These are phyloP conservation scores for Epizoanthus fatuus DNA, from an alignment of 92 coral and sea anemone genomes.

Conservation along the genomic window DNA sequence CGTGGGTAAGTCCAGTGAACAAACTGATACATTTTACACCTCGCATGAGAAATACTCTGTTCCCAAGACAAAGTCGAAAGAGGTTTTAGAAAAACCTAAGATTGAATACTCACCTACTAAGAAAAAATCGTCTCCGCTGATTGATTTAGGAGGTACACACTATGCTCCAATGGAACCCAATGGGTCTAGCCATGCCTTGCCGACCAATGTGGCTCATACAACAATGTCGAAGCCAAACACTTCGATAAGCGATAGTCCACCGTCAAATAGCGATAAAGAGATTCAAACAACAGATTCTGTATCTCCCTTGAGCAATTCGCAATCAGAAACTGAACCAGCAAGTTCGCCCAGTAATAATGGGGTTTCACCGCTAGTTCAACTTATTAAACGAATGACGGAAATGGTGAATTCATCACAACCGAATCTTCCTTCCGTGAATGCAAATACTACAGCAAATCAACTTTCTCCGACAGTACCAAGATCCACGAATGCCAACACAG, in stretches of 20 bases:
- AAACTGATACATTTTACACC: not conserved
- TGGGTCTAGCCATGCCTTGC: not conserved
- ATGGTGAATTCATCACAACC: not conserved
- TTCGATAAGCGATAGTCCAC: not conserved
- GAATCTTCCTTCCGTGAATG: too few species aligned
- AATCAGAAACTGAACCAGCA: not conserved
- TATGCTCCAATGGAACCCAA: constrained; percentile 11
- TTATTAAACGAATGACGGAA: constrained; percentile 37
- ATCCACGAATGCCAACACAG: not conserved
- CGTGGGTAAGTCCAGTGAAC: not conserved
- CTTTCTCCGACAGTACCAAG: not conserved
- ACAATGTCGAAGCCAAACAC: not conserved
- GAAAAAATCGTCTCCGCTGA: not conserved
- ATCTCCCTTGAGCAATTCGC: not conserved
- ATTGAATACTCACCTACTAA: not conserved
- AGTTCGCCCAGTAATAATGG: not conserved
- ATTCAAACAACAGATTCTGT: not conserved
- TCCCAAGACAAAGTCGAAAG: not conserved
- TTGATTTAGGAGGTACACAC: constrained; percentile 27
- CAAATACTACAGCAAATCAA: not conserved
- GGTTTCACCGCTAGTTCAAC: constrained; percentile 21
- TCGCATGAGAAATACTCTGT: not conserved
- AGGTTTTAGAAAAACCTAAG: not conserved
- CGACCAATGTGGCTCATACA: not conserved
- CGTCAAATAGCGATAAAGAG: not conserved